Evolutionary conservation across 2,888 invertebrate genomes (phyloP).

Genomic region (Abscondita cerata): DNA sequence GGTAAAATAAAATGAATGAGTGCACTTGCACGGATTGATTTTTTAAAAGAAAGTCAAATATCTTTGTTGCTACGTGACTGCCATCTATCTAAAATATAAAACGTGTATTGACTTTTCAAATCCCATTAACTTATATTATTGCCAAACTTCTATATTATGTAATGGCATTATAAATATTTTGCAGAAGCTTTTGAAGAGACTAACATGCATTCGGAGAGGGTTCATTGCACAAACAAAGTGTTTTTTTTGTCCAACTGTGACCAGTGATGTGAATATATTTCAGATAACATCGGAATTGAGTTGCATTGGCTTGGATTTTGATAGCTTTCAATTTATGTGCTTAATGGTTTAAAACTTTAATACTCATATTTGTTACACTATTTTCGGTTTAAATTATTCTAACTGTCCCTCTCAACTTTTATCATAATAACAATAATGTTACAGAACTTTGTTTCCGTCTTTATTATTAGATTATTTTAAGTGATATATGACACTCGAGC

Average conservation of each 20-base stretch:
- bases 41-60: not conserved
- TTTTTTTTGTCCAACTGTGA: constrained; percentile 35
- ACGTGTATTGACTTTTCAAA: constrained; percentile 12
- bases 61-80: constrained; percentile 6
- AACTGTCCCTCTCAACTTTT: not conserved
- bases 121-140: constrained; percentile 8
- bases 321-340: constrained; percentile 45
- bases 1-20: no score
- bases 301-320: constrained; percentile 41
- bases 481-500: not conserved
- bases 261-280: constrained; percentile 38
- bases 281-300: constrained; percentile 43
- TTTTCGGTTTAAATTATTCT: not conserved
- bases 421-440: not conserved
- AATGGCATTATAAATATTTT: constrained; percentile 18
- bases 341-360: constrained; percentile 41
- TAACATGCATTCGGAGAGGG: constrained; percentile 27
- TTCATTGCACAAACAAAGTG: constrained; percentile 35
- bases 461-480: no score
- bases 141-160: constrained; percentile 8
- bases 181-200: constrained; percentile 13
- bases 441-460: not conserved
- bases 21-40: no score
- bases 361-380: constrained; percentile 21
- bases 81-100: constrained; percentile 5